These are phyloP conservation scores for Coregonus sp. DNA, from an alignment of 2,797 vertebrate species.

Conservation along the genomic window DNA sequence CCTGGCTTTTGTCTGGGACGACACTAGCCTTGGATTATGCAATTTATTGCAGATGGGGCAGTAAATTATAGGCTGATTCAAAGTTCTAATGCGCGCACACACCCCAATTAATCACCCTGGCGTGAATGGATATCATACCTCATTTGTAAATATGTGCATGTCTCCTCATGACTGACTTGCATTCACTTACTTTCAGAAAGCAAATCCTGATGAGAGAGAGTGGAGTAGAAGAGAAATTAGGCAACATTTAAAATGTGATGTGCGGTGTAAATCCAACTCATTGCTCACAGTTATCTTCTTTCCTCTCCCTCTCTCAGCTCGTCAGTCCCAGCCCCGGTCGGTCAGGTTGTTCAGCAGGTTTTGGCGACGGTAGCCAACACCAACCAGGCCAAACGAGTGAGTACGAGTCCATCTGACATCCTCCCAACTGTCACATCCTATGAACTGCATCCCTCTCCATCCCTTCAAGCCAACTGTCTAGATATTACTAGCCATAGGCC, in stretches of 20 bases:
- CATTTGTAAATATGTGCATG: background rate
- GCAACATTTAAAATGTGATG: background rate
- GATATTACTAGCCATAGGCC: too few relatives aligned
- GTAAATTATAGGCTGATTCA: background rate
- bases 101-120: background rate
- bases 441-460: background rate
- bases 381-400: slow-evolving; percentile 87
- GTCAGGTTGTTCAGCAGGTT: slow-evolving; percentile 76
- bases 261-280: background rate
- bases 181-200: background rate
- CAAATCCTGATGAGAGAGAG: background rate
- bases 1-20: background rate
- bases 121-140: too few relatives aligned
- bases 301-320: slow-evolving; percentile 69
- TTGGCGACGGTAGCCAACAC: slow-evolving; percentile 77
- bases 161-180: slow-evolving; percentile 1
- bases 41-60: background rate
- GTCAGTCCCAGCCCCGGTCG: slow-evolving; percentile 70
- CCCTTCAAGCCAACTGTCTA: background rate
- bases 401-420: slow-evolving; percentile 23
- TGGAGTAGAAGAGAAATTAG: background rate
- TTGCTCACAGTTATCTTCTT: background rate
- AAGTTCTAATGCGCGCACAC: background rate
- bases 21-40: background rate
- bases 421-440: background rate